Conservation (phyloP, 2,888 invertebrate species). For the Oscheius sp. region DNA sequence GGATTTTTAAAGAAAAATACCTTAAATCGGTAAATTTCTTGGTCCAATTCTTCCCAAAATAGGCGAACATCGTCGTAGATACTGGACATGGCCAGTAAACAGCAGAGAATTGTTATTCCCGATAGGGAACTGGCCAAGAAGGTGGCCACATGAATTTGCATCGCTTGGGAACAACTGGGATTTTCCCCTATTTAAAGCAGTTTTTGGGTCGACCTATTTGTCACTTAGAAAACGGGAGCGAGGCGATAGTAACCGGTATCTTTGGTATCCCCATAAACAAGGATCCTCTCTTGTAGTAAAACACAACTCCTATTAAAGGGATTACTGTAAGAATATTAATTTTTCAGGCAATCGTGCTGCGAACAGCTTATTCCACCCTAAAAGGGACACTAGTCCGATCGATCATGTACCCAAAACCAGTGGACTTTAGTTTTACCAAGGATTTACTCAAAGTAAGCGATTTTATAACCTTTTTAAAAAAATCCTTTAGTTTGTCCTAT, state of each 20-base stretch:
- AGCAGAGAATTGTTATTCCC: conserved; percentile 44
- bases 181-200: conserved; percentile 38
- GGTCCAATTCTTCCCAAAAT: conserved; percentile 54
- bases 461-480: too few relatives aligned
- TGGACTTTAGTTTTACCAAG: conserved; percentile 78
- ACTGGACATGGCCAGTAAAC: conserved; percentile 44
- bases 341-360: conserved; percentile 82
- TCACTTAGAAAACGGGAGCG: neutral
- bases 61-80: conserved; percentile 51
- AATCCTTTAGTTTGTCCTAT: conserved; percentile 48
- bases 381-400: conserved; percentile 81
- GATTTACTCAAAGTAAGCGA: conserved; percentile 76
- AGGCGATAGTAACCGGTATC: neutral
- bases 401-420: conserved; percentile 78
- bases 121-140: conserved; percentile 54
- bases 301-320: neutral
- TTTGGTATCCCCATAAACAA: too few relatives aligned
- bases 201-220: conserved; percentile 37
- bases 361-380: conserved; percentile 79
- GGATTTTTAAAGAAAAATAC: conserved; percentile 23
- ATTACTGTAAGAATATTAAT: neutral
- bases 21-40: conserved; percentile 48
- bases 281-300: neutral
- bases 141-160: conserved; percentile 51
- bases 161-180: conserved; percentile 24